Evolutionary conservation across 2,888 invertebrate genomes (phyloP), one percentile per base, ranked within the genome.

Genomic region (Myopa tessellatipennis): DNA sequence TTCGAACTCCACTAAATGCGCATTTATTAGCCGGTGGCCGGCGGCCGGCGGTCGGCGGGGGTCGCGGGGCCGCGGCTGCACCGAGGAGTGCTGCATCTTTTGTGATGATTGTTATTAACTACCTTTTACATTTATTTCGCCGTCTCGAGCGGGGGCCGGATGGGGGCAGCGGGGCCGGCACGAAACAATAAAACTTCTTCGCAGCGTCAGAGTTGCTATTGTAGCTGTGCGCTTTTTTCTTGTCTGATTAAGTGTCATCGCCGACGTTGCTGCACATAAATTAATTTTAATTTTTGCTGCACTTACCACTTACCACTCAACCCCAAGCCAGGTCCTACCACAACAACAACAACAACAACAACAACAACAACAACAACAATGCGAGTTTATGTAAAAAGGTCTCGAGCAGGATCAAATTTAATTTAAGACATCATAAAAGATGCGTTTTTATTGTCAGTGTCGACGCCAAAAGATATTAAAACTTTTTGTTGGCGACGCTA

Each of bases 171-270:
- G 26, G 16, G 14, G 45, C 16, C 60, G 12, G 36, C 52, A 63
- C 50, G 74, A 74, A 74, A 68, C 74, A 67, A 74, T 67, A 67
- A 68, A 74, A 74, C 74, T 67, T 55, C 55, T 65, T 55, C 36
- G 40, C 12, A 61, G 61, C 63, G 40, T 26, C 26, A 40, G 73
- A 73, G 61, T 60, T 70, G 34, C 61, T 73, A 55, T 67, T 74
- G 58, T 68, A 55, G 38, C 40, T 58, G 74, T n/a, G 40, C n/a
- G 26, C 74, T 74, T 74, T 74, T 74, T 63, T 74, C 67, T 74
- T 74, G 74, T 74, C 67, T 74, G 74, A 74, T 74, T 67, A 74
- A 74, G 74, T 67, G 65, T 26, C 74, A 63, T 36, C 74, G 74
- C 40, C 40, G 61, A 61, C 61, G 61, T 26, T 61, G 61, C 58